phyloP scores from a whole-genome alignment of 2,888 invertebrate species.

The Archaeoteleia sp. region DNA sequence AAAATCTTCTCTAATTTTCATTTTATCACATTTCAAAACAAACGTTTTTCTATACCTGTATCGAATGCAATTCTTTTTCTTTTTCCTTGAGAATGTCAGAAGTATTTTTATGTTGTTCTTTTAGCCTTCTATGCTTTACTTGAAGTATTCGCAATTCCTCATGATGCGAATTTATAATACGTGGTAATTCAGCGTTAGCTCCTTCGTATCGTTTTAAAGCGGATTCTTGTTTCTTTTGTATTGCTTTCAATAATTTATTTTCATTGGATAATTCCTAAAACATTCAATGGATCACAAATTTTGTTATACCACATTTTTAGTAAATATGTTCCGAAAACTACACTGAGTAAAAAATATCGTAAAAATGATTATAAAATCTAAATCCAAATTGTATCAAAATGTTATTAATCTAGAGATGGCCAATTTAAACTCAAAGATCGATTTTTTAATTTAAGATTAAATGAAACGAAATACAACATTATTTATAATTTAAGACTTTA shows the following conservation, averaged over 20 bases:
- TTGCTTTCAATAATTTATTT: conserved; percentile 83
- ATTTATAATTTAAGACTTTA: too few relatives aligned
- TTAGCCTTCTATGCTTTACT: conserved; percentile 81
- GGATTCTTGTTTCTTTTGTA: conserved; percentile 87
- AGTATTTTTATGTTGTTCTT: conserved; percentile 80
- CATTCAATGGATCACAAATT: too few relatives aligned
- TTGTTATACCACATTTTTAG: too few relatives aligned
- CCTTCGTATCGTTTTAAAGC: conserved; percentile 87
- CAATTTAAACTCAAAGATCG: too few relatives aligned
- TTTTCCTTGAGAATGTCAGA: conserved; percentile 81
- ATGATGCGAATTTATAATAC: conserved; percentile 84
- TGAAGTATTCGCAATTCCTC: conserved; percentile 86
- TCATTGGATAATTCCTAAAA: conserved; percentile 82
- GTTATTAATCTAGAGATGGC: too few relatives aligned
- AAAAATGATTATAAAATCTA: too few relatives aligned
- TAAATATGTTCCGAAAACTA: too few relatives aligned
- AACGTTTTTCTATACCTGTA: conserved; percentile 72
- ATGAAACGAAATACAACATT: too few relatives aligned
- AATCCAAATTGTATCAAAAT: too few relatives aligned
- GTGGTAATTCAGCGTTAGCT: conserved; percentile 85
- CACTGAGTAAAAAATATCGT: too few relatives aligned
- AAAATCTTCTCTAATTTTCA: not conserved
- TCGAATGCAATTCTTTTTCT: conserved; percentile 80
- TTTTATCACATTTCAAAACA: not conserved
- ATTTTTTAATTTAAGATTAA: too few relatives aligned